Conservation (phyloP, 2,888 invertebrate genomes). For the Xylota sylvarum region DNA sequence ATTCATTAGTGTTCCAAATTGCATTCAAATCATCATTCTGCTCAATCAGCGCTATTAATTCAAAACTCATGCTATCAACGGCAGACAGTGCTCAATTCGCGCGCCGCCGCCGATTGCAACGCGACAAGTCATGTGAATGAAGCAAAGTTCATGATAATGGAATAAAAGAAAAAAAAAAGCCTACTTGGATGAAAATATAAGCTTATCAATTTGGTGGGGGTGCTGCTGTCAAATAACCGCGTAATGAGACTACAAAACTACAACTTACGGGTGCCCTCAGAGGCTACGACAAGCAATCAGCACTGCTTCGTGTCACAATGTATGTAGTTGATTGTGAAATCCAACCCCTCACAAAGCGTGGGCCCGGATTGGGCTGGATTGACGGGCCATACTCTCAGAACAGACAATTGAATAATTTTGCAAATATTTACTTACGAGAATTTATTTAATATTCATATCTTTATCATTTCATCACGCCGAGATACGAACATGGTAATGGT, state of each 20-base stretch:
- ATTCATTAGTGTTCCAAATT: not conserved
- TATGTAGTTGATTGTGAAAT: slow-evolving; percentile 12
- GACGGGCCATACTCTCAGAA: slow-evolving; percentile 29
- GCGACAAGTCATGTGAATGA: not conserved
- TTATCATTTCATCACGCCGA: slow-evolving; percentile 2
- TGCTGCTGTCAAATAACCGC: slow-evolving; percentile 21
- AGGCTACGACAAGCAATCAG: slow-evolving; percentile 3
- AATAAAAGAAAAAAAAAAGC: too few species aligned
- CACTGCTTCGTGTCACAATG: not conserved
- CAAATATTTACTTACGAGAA: slow-evolving; percentile 61
- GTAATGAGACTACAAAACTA: slow-evolving; percentile 26
- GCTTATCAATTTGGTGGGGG: slow-evolving; percentile 27
- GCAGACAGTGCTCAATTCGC: not conserved
- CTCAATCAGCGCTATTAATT: slow-evolving; percentile 1
- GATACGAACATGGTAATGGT: not conserved
- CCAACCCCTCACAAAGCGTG: not conserved
- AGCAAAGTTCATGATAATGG: slow-evolving; percentile 6
- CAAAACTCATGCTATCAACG: slow-evolving; percentile 8
- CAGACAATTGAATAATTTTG: slow-evolving; percentile 74
- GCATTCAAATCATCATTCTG: not conserved
- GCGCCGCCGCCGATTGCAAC: not conserved
- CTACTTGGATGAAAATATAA: slow-evolving; percentile 31
- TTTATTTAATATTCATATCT: slow-evolving; percentile 66
- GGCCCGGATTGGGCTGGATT: not conserved
- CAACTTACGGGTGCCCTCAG: slow-evolving; percentile 15